Evolutionary conservation across 2,888 invertebrate species (phyloP).

Genomic region (Mactromeris polynyma): DNA sequence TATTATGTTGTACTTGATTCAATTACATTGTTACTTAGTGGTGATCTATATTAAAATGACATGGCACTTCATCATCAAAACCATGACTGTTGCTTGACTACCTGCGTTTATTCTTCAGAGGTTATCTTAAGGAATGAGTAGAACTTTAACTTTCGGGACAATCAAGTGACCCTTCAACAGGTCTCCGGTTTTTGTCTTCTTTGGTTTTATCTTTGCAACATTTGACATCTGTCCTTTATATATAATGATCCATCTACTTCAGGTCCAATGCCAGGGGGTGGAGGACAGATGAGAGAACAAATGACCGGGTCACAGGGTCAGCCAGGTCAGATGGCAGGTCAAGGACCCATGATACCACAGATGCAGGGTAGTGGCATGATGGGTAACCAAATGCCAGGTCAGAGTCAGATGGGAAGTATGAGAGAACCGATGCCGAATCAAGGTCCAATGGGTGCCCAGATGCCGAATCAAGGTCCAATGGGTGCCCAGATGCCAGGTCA

Average conservation of each 20-base stretch:
- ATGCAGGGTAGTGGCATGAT: conserved; percentile 68
- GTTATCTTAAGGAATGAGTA: too few relatives aligned
- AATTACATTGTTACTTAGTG: too few relatives aligned
- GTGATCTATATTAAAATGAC: too few relatives aligned
- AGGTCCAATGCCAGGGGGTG: conserved; percentile 65
- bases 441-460: conserved; percentile 63
- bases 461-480: conserved; percentile 65
- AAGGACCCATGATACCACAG: conserved; percentile 59
- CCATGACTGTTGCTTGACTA: too few relatives aligned
- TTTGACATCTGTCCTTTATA: too few relatives aligned
- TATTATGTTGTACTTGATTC: too few relatives aligned
- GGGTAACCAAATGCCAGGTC: conserved; percentile 64
- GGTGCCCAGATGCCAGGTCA: conserved; percentile 66
- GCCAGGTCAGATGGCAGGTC: conserved; percentile 42
- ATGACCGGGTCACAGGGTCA: conserved; percentile 32
- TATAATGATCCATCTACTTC: conserved; percentile 13
- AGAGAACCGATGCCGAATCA: conserved; percentile 67
- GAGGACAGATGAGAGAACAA: conserved; percentile 54
- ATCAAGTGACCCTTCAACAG: too few relatives aligned
- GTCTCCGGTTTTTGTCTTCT: too few relatives aligned
- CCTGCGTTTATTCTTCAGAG: too few relatives aligned
- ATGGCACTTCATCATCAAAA: too few relatives aligned
- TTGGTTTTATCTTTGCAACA: too few relatives aligned
- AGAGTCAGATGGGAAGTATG: conserved; percentile 67
- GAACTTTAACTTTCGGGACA: too few relatives aligned